These are phyloP conservation scores for Bombus difficillimus DNA, from an alignment of 1,140 invertebrate genomes.

Conservation along the genomic window DNA sequence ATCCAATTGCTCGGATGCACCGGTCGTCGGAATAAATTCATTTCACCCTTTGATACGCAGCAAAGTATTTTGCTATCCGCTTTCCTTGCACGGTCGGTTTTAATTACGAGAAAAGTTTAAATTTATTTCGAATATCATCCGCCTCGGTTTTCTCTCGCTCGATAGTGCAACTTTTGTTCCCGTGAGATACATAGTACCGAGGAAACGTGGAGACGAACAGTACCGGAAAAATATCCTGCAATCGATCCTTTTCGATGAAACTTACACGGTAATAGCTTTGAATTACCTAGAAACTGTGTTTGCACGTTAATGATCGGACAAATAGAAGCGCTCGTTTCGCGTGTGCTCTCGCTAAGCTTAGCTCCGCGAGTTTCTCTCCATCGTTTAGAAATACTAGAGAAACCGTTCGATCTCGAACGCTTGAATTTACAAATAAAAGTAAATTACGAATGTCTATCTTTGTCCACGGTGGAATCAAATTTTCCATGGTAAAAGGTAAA, in stretches of 20 bases:
- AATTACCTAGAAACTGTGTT: background rate
- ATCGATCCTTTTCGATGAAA: slow-evolving; percentile 1
- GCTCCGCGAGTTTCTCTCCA: background rate
- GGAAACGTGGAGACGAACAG: background rate
- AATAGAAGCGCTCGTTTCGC: too few relatives aligned
- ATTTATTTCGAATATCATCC: slow-evolving; percentile 11
- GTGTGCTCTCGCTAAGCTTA: background rate
- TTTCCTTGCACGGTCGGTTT: background rate
- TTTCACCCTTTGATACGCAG: slow-evolving; percentile 33
- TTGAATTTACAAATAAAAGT: background rate
- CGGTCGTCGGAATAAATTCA: slow-evolving; percentile 19
- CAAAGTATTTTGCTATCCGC: slow-evolving; percentile 4
- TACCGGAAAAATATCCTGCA: background rate
- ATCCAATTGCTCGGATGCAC: slow-evolving; percentile 40
- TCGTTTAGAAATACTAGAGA: background rate
- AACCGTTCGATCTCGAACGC: background rate
- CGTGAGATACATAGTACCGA: background rate
- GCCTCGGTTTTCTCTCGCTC: background rate
- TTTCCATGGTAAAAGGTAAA: background rate
- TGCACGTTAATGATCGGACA: background rate
- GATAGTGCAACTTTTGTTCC: background rate
- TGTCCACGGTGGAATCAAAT: background rate
- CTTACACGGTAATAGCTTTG: slow-evolving; percentile 4
- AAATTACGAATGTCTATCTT: background rate
- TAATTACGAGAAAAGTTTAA: slow-evolving; percentile 25